Percentiles rank a stretch among this genome's conserved stretches.
Conservation (phyloP, 2,888 invertebrate species). For the Phortica okadai region DNA sequence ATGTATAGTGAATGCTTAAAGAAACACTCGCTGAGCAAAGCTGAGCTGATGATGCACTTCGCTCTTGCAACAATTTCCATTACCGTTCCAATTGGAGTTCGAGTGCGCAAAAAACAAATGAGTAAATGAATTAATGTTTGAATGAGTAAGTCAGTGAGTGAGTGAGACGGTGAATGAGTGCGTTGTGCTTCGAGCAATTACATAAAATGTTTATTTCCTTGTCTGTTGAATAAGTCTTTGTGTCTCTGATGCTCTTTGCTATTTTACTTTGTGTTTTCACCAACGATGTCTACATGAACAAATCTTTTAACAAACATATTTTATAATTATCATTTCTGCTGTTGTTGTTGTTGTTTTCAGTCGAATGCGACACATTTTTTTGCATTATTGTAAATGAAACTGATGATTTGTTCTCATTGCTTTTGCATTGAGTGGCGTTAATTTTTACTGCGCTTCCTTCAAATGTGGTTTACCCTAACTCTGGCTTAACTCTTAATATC, state of each 20-base stretch:
- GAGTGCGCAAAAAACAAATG: not conserved
- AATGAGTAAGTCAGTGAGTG: not conserved
- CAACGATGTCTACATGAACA: too few relatives aligned
- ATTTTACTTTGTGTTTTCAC: too few relatives aligned
- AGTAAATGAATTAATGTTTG: not conserved
- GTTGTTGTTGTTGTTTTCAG: too few relatives aligned
- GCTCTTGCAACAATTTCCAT: not conserved
- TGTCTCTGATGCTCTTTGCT: not conserved
- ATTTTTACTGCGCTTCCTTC: not conserved
- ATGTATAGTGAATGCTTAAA: not conserved
- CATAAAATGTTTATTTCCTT: slow-evolving; percentile 6
- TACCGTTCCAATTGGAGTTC: slow-evolving; percentile 7
- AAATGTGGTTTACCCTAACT: slow-evolving; percentile 41
- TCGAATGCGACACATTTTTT: too few relatives aligned
- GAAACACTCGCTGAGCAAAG: not conserved
- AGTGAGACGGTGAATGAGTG: not conserved
- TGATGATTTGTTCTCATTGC: not conserved
- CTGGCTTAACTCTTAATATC: slow-evolving; percentile 53
- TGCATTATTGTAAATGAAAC: not conserved
- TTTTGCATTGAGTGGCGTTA: not conserved
- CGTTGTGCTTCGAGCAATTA: not conserved
- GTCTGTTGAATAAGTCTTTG: not conserved
- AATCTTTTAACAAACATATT: too few relatives aligned
- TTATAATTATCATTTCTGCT: too few relatives aligned
- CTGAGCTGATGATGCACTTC: not conserved